Base-by-base conservation (phyloP, 1,140 invertebrate genomes). In the Apis cerana region DNA sequence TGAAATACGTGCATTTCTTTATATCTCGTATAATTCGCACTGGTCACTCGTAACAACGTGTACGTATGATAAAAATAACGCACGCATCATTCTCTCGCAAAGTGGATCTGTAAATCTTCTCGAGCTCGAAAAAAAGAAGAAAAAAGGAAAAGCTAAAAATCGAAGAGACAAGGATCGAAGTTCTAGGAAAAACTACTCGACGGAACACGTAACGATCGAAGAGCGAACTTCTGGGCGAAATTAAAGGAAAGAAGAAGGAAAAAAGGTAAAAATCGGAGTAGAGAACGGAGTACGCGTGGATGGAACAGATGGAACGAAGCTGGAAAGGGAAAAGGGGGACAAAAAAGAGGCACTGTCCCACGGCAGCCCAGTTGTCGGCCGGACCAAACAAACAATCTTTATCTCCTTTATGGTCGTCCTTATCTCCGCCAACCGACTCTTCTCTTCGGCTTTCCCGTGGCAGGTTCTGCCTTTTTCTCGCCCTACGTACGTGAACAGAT, bases 301-400 rank as follows among this genome's bases (percentile, higher is more conserved):
- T 15, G 62, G 75, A 61, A 27, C 69, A 23, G 43, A 58, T 69
- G 43, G 74, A 74, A 71, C 54, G 65, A 68, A 72, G 52, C 27
- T 33, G 75, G 64, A 27, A 43, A 43, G 33, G 33, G 43, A 59
- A 67, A 85, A 67, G 27, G 75, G 17, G 58, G 77, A 82, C 62
- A 77, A 90, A 81, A 77, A 68, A 70, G 33, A 75, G 19, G 58
- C 70, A 72, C 56, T 85, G 80, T 84, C 78, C 82, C 80, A 83
- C 85, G 82, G 80, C 72, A 83, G 84, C 83, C 77, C 80, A 70
- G 75, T 79, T 58, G 84, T 84, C 77, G 81, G 78, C 85, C 80
- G 86, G 88, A 88, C 87, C 91, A 90, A 91, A 92, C 90, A 90
- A 92, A 92, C 91, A 91, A 91, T 91, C 83, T 89, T 91, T 92